These are phyloP conservation scores for Spisula solida DNA, from an alignment of 2,888 invertebrate species.

Conservation along the genomic window DNA sequence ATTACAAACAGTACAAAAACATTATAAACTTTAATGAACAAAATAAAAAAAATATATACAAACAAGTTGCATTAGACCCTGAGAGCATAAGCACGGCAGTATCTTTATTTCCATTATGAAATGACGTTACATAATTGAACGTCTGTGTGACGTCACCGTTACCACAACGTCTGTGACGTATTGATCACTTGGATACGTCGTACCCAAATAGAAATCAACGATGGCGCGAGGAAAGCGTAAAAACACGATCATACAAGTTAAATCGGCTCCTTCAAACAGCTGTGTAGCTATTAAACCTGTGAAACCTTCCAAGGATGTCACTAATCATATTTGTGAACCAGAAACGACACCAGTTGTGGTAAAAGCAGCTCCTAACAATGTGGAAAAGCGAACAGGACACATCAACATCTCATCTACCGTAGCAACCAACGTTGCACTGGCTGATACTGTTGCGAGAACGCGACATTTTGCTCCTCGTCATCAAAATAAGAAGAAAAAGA, in stretches of 20 bases:
- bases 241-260: background rate
- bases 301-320: background rate
- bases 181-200: background rate
- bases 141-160: background rate
- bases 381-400: background rate
- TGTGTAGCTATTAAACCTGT: background rate
- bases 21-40: no score
- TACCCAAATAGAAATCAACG: background rate
- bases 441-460: background rate
- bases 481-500: background rate
- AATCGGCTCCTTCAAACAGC: background rate
- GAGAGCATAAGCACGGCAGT: no score
- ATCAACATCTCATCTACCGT: background rate
- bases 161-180: background rate
- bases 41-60: no score
- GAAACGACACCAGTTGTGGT: background rate
- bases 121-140: background rate
- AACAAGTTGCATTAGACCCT: no score
- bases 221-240: background rate
- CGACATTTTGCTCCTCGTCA: background rate
- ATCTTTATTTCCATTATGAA: no score
- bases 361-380: background rate
- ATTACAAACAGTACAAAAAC: no score
- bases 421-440: background rate
- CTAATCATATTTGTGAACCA: background rate